Conservation (phyloP, 2,113 vertebrate genomes). For the Phylloscopus trochiloides region DNA sequence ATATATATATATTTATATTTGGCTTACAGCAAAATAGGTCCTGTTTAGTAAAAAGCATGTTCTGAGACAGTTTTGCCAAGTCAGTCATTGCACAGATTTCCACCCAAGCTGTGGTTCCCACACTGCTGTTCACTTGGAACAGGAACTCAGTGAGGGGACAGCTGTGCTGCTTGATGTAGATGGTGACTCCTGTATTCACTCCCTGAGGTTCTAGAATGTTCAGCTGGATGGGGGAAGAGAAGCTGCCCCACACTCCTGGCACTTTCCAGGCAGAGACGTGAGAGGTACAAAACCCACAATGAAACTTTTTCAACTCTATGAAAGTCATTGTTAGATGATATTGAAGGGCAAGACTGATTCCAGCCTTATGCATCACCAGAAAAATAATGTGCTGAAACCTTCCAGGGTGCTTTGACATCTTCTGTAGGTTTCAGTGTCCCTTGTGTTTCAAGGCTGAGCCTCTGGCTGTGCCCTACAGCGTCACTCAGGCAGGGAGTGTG, state of each 20-base stretch:
- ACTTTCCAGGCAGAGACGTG: not conserved
- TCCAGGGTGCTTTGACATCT: rapidly evolving
- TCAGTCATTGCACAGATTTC: not conserved
- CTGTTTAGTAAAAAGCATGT: not conserved
- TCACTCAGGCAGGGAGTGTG: not conserved
- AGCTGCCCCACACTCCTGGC: not conserved
- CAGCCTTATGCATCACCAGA: not conserved
- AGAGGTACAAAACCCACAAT: not conserved
- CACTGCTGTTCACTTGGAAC: not conserved
- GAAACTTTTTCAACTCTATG: not conserved
- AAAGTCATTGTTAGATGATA: not conserved
- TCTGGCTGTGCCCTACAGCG: rapidly evolving
- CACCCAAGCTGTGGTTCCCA: not conserved
- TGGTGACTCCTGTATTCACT: not conserved
- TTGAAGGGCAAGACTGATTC: not conserved
- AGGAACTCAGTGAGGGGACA: not conserved
- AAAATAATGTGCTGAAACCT: rapidly evolving
- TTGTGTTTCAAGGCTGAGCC: not conserved
- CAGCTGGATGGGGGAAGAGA: not conserved
- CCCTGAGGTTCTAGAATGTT: not conserved
- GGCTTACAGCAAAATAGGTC: not conserved
- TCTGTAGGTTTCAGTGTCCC: not conserved
- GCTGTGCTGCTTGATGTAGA: not conserved
- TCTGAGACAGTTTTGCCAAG: not conserved
- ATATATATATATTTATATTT: not conserved